Conservation (phyloP, 2,888 invertebrate species). For the Cordylochernes scorpioides region DNA sequence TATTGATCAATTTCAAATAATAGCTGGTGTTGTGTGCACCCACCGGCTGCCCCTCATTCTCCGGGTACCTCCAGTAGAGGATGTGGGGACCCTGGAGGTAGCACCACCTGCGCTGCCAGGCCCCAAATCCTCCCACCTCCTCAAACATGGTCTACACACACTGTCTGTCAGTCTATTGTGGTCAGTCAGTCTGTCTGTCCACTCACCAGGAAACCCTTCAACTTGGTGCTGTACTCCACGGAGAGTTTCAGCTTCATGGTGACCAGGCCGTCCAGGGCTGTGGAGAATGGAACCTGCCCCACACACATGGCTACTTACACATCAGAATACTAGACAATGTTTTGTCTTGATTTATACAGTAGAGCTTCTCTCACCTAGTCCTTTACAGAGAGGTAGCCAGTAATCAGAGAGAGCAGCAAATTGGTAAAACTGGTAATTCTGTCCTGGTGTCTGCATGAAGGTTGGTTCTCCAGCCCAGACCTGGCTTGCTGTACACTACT, state of each 20-base stretch:
- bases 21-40: too few relatives aligned
- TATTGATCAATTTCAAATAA: too few relatives aligned
- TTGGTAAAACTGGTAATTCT: too few relatives aligned
- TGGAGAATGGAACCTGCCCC: constrained; percentile 42
- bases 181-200: background rate
- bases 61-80: constrained; percentile 87
- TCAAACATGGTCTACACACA: constrained; percentile 55
- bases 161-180: background rate
- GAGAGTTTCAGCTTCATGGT: constrained; percentile 48
- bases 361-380: too few relatives aligned
- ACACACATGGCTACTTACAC: too few relatives aligned
- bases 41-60: constrained; percentile 59
- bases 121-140: constrained; percentile 75
- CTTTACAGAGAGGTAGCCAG: too few relatives aligned
- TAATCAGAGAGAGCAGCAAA: too few relatives aligned
- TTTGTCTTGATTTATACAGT: too few relatives aligned
- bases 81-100: constrained; percentile 46
- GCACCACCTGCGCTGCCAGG: constrained; percentile 92
- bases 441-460: too few relatives aligned
- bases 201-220: constrained; percentile 47
- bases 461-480: too few relatives aligned
- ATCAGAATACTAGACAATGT: too few relatives aligned
- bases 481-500: too few relatives aligned
- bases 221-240: constrained; percentile 39
- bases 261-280: constrained; percentile 59